phyloP scores from a whole-genome alignment of 2,888 invertebrate species.

The Platynereis dumerilii region DNA sequence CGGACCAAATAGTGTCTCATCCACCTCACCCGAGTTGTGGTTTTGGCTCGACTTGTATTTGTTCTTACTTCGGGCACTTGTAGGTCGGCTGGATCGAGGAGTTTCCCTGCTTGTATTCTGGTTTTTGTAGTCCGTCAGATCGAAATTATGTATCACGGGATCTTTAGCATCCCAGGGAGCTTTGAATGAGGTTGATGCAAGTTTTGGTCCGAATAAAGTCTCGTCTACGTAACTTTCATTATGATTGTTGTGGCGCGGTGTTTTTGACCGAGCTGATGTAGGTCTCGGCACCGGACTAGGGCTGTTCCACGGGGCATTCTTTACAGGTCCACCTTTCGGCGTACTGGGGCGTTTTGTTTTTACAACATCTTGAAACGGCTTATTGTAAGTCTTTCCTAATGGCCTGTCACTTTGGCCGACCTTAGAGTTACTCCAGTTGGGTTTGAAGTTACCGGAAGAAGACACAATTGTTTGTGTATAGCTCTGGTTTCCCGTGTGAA shows the following conservation, averaged over 20 bases:
- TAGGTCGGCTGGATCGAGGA: neutral
- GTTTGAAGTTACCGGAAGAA: no score
- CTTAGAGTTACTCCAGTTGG: no score
- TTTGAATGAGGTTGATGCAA: conserved; percentile 1
- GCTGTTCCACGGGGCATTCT: no score
- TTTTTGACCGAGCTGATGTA: no score
- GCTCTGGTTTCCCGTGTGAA: no score
- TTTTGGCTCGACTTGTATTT: neutral
- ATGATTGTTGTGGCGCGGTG: conserved; percentile 1
- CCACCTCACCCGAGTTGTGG: neutral
- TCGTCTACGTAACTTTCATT: conserved; percentile 18
- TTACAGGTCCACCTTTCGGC: no score
- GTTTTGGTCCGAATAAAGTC: conserved; percentile 13
- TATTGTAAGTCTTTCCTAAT: no score
- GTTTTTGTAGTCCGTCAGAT: conserved; percentile 4
- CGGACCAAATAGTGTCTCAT: neutral
- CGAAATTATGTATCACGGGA: neutral
- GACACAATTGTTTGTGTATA: no score
- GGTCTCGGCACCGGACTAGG: no score
- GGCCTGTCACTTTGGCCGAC: no score
- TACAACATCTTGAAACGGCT: no score
- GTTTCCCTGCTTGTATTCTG: neutral
- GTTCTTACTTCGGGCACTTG: neutral
- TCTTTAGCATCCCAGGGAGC: conserved; percentile 15
- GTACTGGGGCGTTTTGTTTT: no score